Conservation (phyloP, 64 coral and sea anemone genomes). For the Stichodactyla helianthus region DNA sequence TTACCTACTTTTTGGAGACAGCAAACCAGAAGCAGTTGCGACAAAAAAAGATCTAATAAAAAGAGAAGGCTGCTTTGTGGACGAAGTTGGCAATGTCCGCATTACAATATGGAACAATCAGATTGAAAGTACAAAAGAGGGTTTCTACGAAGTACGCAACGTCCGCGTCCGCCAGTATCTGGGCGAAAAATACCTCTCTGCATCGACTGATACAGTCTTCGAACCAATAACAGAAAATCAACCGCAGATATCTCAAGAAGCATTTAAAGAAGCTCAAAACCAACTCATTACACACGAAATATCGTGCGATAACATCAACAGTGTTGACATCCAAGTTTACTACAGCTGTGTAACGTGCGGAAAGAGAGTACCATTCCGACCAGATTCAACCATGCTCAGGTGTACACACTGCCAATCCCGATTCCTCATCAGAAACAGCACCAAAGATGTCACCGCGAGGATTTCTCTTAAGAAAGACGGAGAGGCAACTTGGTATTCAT, state of each 20-base stretch:
- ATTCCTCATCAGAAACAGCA: constrained; percentile 51
- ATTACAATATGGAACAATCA: constrained; percentile 71
- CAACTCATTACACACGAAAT: constrained; percentile 38
- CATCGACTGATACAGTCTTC: constrained; percentile 43
- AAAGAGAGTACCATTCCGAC: constrained; percentile 53
- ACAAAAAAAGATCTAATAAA: constrained; percentile 53
- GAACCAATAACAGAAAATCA: constrained; percentile 38
- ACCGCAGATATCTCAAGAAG: constrained; percentile 32
- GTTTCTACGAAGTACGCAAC: constrained; percentile 65
- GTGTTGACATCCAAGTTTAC: constrained; percentile 34
- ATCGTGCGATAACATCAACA: constrained; percentile 50
- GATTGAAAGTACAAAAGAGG: constrained; percentile 32
- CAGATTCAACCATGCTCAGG: constrained; percentile 44
- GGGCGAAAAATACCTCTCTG: constrained; percentile 65
- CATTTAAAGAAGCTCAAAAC: constrained; percentile 39
- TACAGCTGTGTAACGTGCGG: constrained; percentile 47
- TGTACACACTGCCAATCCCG: constrained; percentile 40
- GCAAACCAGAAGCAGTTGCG: constrained; percentile 47
- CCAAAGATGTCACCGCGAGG: constrained; percentile 25
- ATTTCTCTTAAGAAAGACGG: constrained; percentile 25
- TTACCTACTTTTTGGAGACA: constrained; percentile 57
- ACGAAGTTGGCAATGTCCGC: constrained; percentile 57
- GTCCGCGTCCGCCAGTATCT: constrained; percentile 61
- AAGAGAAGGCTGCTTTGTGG: constrained; percentile 62
- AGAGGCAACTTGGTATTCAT: constrained; percentile 46